Evolutionary conservation across 2,797 vertebrate genomes (phyloP).

Genomic region (Amazona ochrocephala): DNA sequence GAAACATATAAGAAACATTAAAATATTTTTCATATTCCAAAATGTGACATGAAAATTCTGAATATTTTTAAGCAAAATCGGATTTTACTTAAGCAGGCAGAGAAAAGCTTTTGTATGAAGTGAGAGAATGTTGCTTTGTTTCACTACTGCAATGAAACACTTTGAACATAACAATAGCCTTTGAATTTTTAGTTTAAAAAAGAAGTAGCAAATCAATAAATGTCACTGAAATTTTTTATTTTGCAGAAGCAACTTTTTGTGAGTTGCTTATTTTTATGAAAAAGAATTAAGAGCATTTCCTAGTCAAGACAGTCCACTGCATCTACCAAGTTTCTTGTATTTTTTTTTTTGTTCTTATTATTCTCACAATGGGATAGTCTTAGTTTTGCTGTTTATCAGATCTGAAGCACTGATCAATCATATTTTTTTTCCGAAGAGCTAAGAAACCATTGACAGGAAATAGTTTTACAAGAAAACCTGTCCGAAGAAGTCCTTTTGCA

Average conservation of each 20-base stretch:
- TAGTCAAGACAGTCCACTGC: neutral
- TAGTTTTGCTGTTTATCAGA: neutral
- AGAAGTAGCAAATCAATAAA: fast-evolving
- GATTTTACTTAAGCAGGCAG: neutral
- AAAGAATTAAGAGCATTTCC: neutral
- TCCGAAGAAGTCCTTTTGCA: neutral
- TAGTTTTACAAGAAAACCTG: neutral
- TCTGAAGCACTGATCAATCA: neutral
- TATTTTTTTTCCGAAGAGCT: neutral
- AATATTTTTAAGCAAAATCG: neutral
- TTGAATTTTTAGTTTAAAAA: neutral
- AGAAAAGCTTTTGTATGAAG: neutral
- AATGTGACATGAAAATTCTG: neutral
- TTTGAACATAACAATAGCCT: neutral
- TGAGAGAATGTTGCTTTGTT: neutral
- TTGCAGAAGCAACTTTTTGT: neutral
- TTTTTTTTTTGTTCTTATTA: neutral
- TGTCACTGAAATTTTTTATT: neutral
- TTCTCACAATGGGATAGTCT: neutral
- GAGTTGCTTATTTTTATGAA: neutral
- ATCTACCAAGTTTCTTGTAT: neutral
- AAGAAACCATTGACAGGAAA: neutral
- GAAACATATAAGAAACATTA: neutral
- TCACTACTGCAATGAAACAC: neutral
- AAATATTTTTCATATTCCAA: neutral